Evolutionary conservation across 1,140 invertebrate species (phyloP).

Genomic region (Dufourea novaeangliae): DNA sequence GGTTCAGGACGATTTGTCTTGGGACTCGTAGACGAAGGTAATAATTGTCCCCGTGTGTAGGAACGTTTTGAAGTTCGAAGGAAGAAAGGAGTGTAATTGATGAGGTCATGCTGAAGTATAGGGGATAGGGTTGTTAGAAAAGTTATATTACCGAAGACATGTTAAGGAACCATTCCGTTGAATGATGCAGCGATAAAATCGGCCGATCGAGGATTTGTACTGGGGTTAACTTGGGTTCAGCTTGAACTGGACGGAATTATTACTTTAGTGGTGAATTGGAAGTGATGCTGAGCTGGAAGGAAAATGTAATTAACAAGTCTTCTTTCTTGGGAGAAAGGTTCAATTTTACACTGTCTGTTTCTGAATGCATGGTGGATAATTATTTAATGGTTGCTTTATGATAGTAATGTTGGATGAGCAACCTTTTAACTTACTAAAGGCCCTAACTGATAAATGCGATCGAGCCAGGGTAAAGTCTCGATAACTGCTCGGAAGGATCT

Average conservation of each 20-base stretch:
- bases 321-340: too few relatives aligned
- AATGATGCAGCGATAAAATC: not conserved
- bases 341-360: too few relatives aligned
- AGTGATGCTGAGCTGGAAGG: not conserved
- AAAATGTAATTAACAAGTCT: not conserved
- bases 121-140: not conserved
- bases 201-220: not conserved
- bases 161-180: not conserved
- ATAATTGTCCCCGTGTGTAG: not conserved
- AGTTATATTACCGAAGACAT: not conserved
- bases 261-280: not conserved
- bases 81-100: not conserved
- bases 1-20: not conserved
- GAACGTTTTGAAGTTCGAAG: not conserved
- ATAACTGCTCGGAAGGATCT: too few relatives aligned
- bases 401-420: too few relatives aligned
- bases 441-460: too few relatives aligned
- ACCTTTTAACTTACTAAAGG: too few relatives aligned
- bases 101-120: not conserved
- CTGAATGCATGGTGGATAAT: too few relatives aligned
- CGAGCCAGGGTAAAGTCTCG: too few relatives aligned
- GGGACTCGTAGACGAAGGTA: not conserved
- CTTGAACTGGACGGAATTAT: not conserved
- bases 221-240: not conserved
- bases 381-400: too few relatives aligned